Conservation (phyloP, 2,113 vertebrate species). For the Dissostichus mawsoni region DNA sequence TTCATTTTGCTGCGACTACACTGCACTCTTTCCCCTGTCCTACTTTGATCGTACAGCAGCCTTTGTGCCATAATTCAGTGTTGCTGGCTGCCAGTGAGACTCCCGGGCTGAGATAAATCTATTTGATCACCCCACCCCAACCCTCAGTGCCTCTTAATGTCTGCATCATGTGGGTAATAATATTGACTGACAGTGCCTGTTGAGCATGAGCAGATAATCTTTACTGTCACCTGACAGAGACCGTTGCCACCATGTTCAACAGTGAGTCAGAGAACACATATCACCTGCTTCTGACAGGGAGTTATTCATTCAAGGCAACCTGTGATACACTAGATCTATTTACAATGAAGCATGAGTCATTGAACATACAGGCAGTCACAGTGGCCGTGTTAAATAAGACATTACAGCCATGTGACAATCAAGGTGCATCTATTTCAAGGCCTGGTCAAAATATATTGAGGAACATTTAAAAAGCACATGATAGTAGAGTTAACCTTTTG, state of each 20-base stretch:
- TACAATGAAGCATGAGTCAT: slow-evolving; percentile 49
- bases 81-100: slow-evolving; percentile 8
- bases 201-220: slow-evolving; percentile 53
- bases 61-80: slow-evolving; percentile 27
- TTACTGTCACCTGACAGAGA: slow-evolving; percentile 53
- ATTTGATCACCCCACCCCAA: slow-evolving; percentile 32
- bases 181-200: slow-evolving; percentile 52
- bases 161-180: slow-evolving; percentile 35
- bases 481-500: neutral
- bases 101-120: slow-evolving; percentile 37
- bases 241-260: slow-evolving; percentile 14
- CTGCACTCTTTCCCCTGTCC: slow-evolving; percentile 14
- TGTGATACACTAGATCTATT: slow-evolving; percentile 47
- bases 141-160: slow-evolving; percentile 35
- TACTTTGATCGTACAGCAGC: slow-evolving; percentile 36
- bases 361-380: slow-evolving; percentile 28
- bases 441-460: slow-evolving; percentile 1
- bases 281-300: slow-evolving; percentile 51
- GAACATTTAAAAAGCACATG: neutral
- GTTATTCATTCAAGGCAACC: slow-evolving; percentile 42
- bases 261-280: slow-evolving; percentile 47
- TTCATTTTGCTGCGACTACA: slow-evolving; percentile 24
- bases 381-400: slow-evolving; percentile 28
- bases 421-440: neutral
- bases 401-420: slow-evolving; percentile 7